Base-by-base conservation (phyloP, 2,113 vertebrate genomes). In the Tyrannus savana region DNA sequence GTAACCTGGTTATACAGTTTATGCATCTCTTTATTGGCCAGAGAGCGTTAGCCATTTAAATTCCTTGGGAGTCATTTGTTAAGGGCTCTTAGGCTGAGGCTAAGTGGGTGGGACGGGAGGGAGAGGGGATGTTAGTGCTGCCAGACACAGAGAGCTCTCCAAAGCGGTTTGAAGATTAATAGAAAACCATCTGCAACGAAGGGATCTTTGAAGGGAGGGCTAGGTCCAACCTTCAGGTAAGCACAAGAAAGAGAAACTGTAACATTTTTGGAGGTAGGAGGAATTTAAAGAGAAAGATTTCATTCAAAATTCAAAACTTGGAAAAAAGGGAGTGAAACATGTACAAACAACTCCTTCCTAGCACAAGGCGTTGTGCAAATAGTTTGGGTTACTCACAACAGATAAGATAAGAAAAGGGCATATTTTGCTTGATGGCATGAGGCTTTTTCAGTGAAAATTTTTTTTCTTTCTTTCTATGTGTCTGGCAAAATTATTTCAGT, bases 51-150 rank as follows among this genome's bases (percentile, higher is more conserved):
- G 95, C 95, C 97, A 98, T 97, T 98, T 98, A 97, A 97, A 97
- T 97, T 98, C 98, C 97, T 97, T 94, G 97, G 96, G 95, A 98
- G 95, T 97, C 97, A 98, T 98, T 98, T 98, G 98, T 97, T 98
- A 95, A 97, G 97, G 96, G 96, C 96, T 97, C 96, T 97, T 93
- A 95, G 93, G 97, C 91, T 96, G 90, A 96, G 93, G 82, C 91
- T 87, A 91, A 95, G 95, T 97, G 97, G 97, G 97, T 97, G 98
- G 96, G 88, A 96, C 95, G 24, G 78, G 89, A 93, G 87, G 50
- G 79, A 95, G 85, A 96, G 87, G 95, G 89, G 96, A 94, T 89
- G 95, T 93, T 94, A 84, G 77, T 39, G 67, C 87, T 93, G 91
- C 91, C 96, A 95, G 87, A 86, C 2, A 24, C 82, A 41, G 86